These are phyloP conservation scores for Sympetrum striolatum DNA, from an alignment of 2,888 invertebrate species.

Conservation along the genomic window DNA sequence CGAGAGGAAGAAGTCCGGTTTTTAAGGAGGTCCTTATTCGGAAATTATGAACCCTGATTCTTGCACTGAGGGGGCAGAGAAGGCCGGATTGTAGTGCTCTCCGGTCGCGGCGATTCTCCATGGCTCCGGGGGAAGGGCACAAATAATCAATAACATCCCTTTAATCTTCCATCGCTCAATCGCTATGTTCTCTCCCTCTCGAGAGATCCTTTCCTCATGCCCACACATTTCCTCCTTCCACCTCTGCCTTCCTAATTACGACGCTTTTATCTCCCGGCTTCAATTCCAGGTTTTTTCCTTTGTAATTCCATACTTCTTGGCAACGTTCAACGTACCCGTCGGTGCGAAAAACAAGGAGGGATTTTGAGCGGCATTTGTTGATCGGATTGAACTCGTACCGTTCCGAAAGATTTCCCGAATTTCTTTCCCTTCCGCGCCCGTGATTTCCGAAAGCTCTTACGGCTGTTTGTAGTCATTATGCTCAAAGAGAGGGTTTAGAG, in stretches of 20 bases:
- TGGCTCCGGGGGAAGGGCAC: neutral
- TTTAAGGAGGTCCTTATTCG: too few species aligned
- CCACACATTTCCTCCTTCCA: neutral
- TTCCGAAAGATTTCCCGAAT: too few species aligned
- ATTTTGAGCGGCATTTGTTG: too few species aligned
- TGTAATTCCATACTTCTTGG: neutral
- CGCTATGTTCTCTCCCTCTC: neutral
- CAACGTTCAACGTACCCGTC: neutral
- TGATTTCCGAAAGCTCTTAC: too few species aligned
- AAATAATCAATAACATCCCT: constrained; percentile 33
- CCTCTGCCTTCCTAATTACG: neutral
- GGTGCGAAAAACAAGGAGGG: neutral
- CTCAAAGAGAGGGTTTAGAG: neutral
- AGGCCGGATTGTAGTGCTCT: neutral
- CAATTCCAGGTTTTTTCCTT: neutral
- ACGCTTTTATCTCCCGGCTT: neutral
- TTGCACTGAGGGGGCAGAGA: too few species aligned
- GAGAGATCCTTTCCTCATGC: neutral
- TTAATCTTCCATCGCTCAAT: constrained; percentile 16
- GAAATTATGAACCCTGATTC: too few species aligned
- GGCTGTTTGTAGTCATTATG: neutral
- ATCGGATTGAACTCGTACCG: too few species aligned
- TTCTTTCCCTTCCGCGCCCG: too few species aligned
- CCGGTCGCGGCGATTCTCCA: neutral
- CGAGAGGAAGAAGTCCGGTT: too few species aligned